phyloP scores from a whole-genome alignment of 2,113 vertebrate species.

The Notothenia rossii region DNA sequence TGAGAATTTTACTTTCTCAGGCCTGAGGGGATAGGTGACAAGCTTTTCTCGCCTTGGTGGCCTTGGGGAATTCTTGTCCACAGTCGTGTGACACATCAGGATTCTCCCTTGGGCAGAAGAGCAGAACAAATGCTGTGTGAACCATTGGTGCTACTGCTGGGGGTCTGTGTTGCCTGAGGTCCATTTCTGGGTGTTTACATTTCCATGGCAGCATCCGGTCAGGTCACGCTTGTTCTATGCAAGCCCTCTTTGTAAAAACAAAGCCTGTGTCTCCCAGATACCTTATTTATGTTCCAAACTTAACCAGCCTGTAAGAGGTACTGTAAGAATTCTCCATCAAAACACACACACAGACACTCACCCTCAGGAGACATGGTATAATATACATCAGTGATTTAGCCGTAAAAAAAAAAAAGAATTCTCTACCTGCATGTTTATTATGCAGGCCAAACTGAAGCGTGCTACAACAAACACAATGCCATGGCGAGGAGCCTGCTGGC shows the following conservation, averaged over 20 bases:
- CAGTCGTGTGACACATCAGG: slow-evolving; percentile 8
- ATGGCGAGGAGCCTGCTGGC: slow-evolving; percentile 6
- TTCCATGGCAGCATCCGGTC: not conserved
- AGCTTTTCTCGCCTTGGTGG: slow-evolving; percentile 8
- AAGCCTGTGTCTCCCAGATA: not conserved
- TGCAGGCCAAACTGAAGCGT: not conserved
- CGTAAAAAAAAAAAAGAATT: not conserved
- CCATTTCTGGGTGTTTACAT: slow-evolving; percentile 21
- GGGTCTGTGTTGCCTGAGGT: slow-evolving; percentile 25
- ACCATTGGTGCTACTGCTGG: not conserved
- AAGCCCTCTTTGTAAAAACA: slow-evolving; percentile 7
- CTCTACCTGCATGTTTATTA: slow-evolving; percentile 16
- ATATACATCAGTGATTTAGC: not conserved
- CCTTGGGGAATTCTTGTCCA: slow-evolving; percentile 27
- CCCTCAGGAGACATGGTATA: not conserved
- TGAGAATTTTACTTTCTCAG: slow-evolving; percentile 19
- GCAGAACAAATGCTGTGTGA: slow-evolving; percentile 20
- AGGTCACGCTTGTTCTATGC: not conserved
- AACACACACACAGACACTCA: slow-evolving; percentile 10
- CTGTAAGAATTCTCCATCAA: slow-evolving; percentile 13
- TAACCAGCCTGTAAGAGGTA: slow-evolving; percentile 36
- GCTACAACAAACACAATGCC: slow-evolving; percentile 21
- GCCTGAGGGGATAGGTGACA: slow-evolving; percentile 24
- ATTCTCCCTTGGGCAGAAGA: slow-evolving; percentile 19
- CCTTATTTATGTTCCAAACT: slow-evolving; percentile 23